phyloP scores from a whole-genome alignment of 2,113 vertebrate species.

The Delphinapterus leucas region DNA sequence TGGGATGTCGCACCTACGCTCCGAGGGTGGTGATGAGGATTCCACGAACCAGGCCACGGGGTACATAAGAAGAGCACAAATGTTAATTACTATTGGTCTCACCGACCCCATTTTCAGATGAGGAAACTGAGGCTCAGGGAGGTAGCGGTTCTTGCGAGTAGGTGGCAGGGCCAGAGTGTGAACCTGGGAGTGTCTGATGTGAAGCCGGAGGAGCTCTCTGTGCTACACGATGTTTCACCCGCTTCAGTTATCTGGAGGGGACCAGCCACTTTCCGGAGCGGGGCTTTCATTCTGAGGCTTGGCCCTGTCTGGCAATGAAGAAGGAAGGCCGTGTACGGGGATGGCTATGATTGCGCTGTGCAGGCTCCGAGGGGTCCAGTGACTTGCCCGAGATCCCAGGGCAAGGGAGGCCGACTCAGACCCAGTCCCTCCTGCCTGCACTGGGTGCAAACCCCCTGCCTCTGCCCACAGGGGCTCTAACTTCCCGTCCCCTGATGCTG shows the following conservation, averaged over 20 bases:
- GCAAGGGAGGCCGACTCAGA: neutral
- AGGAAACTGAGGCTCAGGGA: neutral
- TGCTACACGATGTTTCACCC: rapidly evolving
- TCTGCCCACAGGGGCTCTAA: neutral
- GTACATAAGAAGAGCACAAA: rapidly evolving
- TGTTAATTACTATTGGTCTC: rapidly evolving
- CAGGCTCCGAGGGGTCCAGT: neutral
- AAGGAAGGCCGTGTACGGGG: rapidly evolving
- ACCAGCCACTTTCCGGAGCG: neutral
- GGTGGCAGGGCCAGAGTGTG: neutral
- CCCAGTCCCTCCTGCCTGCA: rapidly evolving
- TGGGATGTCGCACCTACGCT: rapidly evolving
- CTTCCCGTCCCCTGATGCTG: neutral
- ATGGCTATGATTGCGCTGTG: neutral
- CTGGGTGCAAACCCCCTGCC: no score
- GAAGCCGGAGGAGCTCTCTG: neutral
- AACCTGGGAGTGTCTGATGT: rapidly evolving
- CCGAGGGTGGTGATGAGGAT: rapidly evolving
- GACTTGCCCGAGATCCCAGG: neutral
- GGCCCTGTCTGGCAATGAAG: rapidly evolving
- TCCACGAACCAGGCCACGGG: rapidly evolving
- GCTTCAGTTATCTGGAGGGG: rapidly evolving
- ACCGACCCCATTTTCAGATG: neutral
- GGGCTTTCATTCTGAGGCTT: neutral
- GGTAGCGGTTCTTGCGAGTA: neutral